Conservation (phyloP, 2,113 vertebrate genomes). For the Syngnathoides biaculeatus region DNA sequence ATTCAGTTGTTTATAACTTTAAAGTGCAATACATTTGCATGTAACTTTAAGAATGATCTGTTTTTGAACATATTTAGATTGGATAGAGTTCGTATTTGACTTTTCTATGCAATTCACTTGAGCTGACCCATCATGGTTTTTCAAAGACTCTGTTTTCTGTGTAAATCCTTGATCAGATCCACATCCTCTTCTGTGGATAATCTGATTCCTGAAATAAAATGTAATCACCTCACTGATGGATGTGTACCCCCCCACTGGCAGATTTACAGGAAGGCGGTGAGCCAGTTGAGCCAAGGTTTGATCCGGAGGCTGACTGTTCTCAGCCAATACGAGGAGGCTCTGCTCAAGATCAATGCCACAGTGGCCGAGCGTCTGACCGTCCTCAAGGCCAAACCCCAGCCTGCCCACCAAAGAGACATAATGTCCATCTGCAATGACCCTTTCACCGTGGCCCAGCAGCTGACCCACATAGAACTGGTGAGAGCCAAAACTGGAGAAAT, state of each 20-base stretch:
- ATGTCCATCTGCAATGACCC: slow-evolving; percentile 87
- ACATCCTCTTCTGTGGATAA: too few relatives aligned
- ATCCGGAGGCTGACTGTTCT: slow-evolving; percentile 82
- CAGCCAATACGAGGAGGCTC: slow-evolving; percentile 88
- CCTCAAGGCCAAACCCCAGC: slow-evolving; percentile 86
- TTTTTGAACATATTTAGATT: too few relatives aligned
- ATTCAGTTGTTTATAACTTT: too few relatives aligned
- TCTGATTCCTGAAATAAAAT: too few relatives aligned
- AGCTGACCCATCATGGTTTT: too few relatives aligned
- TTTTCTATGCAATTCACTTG: too few relatives aligned
- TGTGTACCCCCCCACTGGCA: slow-evolving; percentile 40
- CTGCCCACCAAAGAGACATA: slow-evolving; percentile 83
- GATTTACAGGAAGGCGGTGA: slow-evolving; percentile 82
- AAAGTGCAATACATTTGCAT: too few relatives aligned
- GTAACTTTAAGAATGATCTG: too few relatives aligned
- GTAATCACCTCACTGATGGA: neutral
- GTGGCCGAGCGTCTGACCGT: slow-evolving; percentile 78
- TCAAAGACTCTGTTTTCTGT: too few relatives aligned
- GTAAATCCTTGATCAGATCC: too few relatives aligned
- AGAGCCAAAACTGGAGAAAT: slow-evolving; percentile 32
- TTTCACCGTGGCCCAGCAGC: slow-evolving; percentile 88
- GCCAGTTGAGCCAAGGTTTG: slow-evolving; percentile 84
- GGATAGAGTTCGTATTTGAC: too few relatives aligned
- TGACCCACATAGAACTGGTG: slow-evolving; percentile 93
- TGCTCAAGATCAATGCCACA: slow-evolving; percentile 81